Evolutionary conservation across 2,113 vertebrate genomes (phyloP).

Genomic region (Thunnus thynnus): DNA sequence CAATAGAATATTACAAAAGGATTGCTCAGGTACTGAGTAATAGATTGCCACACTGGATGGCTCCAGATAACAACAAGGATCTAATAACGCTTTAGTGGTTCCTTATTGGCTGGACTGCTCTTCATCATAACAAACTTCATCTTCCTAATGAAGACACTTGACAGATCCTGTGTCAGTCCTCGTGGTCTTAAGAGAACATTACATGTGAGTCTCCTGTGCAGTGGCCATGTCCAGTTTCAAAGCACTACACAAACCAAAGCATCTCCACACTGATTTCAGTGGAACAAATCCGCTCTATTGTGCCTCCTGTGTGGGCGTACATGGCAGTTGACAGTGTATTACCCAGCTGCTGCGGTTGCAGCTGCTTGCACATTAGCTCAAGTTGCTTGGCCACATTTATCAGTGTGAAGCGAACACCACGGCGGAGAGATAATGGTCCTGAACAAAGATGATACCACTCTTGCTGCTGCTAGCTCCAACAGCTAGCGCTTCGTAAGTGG

Average conservation of each 20-base stretch:
- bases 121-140: constrained; percentile 9
- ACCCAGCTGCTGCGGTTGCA: constrained; percentile 65
- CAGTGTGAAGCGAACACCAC: constrained; percentile 55
- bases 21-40: background rate
- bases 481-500: constrained; percentile 41
- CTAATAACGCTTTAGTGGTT: background rate
- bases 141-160: constrained; percentile 5
- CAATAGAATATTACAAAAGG: background rate
- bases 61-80: constrained; percentile 4
- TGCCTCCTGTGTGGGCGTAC: constrained; percentile 62
- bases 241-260: constrained; percentile 37
- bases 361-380: constrained; percentile 70
- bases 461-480: constrained; percentile 42
- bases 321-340: constrained; percentile 61
- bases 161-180: constrained; percentile 23
- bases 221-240: constrained; percentile 33
- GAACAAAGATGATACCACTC: constrained; percentile 66
- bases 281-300: constrained; percentile 68
- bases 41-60: background rate
- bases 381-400: constrained; percentile 64
- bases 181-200: background rate
- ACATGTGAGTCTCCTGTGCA: constrained; percentile 17
- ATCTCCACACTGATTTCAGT: constrained; percentile 59
- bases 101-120: background rate
- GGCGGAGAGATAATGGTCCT: constrained; percentile 69